Conservation (phyloP, 2,113 vertebrate species). For the Odontesthes bonariensis region DNA sequence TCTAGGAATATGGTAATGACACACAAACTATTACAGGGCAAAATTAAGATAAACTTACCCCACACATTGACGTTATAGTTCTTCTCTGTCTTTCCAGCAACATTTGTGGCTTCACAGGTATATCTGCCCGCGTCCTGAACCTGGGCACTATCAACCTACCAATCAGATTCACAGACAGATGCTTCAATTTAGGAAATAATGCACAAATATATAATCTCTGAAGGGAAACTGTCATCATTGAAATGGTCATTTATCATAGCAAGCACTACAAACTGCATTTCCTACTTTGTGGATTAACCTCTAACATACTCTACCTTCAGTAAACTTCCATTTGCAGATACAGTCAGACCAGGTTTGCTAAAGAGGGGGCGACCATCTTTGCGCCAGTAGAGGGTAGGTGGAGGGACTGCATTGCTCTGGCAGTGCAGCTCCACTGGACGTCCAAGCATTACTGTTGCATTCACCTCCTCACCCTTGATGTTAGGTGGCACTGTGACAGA, state of each 20-base stretch:
- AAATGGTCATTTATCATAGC: background rate
- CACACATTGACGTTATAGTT: slow-evolving; percentile 96
- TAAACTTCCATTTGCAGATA: slow-evolving; percentile 87
- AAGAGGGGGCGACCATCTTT: slow-evolving; percentile 90
- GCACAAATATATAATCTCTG: background rate
- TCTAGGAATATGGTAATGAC: background rate
- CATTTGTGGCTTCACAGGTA: slow-evolving; percentile 93
- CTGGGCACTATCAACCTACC: slow-evolving; percentile 88
- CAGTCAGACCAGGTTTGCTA: slow-evolving; percentile 86
- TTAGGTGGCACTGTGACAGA: slow-evolving; percentile 89
- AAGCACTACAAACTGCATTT: background rate
- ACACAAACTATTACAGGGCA: background rate
- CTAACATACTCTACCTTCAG: slow-evolving; percentile 84
- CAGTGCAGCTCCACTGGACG: slow-evolving; percentile 87
- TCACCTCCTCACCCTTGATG: slow-evolving; percentile 95
- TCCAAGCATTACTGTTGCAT: slow-evolving; percentile 86
- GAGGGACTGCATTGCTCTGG: slow-evolving; percentile 89
- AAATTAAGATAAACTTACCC: slow-evolving; percentile 85
- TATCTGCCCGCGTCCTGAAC: slow-evolving; percentile 94
- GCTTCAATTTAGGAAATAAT: background rate
- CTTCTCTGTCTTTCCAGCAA: slow-evolving; percentile 96
- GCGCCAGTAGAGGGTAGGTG: slow-evolving; percentile 88
- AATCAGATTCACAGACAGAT: background rate
- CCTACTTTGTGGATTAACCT: background rate
- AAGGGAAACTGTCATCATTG: background rate